Base-by-base conservation (phyloP, 2,888 invertebrate genomes). In the Aphrophora alni region DNA sequence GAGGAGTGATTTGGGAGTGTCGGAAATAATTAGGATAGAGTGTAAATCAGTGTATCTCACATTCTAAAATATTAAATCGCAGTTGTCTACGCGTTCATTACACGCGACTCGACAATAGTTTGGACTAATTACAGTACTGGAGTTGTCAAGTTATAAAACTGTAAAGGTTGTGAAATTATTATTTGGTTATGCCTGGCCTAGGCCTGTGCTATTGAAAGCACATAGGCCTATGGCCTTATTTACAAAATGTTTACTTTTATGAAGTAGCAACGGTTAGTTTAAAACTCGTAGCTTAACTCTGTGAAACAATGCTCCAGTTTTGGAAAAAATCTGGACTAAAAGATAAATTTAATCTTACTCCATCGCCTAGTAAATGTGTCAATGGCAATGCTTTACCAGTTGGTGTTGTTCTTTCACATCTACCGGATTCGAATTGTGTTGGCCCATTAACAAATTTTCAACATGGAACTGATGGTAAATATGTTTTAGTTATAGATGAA, bases 371-470 rank as follows among this genome's bases (percentile, higher is more conserved):
- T 75, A 72, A 80, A 51, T 82, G 78, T 38, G 73, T 82, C 14
- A 71, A 80, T 44, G 82, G 82, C 69, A 81, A 82, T 17, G 76
- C 73, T 51, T 51, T 81, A 73, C 78, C 78, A 51, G 72, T 80
- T 25, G 71, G 77, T 51, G 78, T 82, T 14, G 59, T 80, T 17
- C 76, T 76, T 21, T 70, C 74, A 4, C 75, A 80, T 33, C 78
- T 80, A n/a, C 24, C 51, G 68, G 81, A 80, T 44, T 77, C 78
- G 75, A 69, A 73, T 27, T 75, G 74, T 69, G 75, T 80, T 21
- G 83, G 83, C 0, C 83, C 83, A 5, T 71, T 83, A 33, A 80
- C 81, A 28, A 79, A 82, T 44, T 82, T 83, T 69, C 75, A 80
- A 27, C 69, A 77, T 79, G 82, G 3, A n/a, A 26, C 14, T 17